Evolutionary conservation across 1,140 invertebrate genomes (phyloP).

Genomic region (Lordiphosa clarofinis): DNA sequence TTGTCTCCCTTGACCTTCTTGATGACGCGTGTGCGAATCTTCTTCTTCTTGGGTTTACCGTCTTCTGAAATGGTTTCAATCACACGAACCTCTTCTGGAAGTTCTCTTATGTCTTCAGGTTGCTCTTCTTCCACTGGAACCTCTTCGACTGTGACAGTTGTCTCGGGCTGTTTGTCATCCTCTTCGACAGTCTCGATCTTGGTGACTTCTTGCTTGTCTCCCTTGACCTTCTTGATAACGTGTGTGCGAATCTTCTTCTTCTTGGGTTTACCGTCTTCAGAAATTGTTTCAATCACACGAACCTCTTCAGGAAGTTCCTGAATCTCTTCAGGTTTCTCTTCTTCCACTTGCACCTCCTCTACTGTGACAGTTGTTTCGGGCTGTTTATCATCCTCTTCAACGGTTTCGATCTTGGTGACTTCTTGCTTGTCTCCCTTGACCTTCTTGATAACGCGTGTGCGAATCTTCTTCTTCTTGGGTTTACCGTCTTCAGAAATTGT

Average conservation of each 20-base stretch:
- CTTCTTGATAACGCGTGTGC: constrained; percentile 6
- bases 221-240: constrained; percentile 33
- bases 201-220: constrained; percentile 44
- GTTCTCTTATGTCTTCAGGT: constrained; percentile 48
- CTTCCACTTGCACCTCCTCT: constrained; percentile 1
- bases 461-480: constrained; percentile 2
- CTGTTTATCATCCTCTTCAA: constrained; percentile 1
- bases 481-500: background rate
- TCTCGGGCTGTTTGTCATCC: constrained; percentile 59
- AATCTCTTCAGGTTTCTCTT: constrained; percentile 26
- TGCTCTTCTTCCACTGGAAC: constrained; percentile 32
- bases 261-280: constrained; percentile 42
- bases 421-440: constrained; percentile 7
- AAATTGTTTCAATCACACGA: constrained; percentile 56
- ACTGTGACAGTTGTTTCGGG: constrained; percentile 1
- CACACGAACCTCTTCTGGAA: constrained; percentile 60
- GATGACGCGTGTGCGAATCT: constrained; percentile 25
- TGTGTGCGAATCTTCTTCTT: constrained; percentile 49
- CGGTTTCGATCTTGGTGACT: constrained; percentile 3
- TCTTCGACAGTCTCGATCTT: constrained; percentile 63
- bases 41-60: constrained; percentile 4
- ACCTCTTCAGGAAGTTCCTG: constrained; percentile 38
- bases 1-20: constrained; percentile 70
- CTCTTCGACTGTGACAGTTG: constrained; percentile 47
- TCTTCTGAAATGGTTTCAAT: constrained; percentile 15